phyloP scores from a whole-genome alignment of 2,113 vertebrate genomes.

The Mustelus asterias region DNA sequence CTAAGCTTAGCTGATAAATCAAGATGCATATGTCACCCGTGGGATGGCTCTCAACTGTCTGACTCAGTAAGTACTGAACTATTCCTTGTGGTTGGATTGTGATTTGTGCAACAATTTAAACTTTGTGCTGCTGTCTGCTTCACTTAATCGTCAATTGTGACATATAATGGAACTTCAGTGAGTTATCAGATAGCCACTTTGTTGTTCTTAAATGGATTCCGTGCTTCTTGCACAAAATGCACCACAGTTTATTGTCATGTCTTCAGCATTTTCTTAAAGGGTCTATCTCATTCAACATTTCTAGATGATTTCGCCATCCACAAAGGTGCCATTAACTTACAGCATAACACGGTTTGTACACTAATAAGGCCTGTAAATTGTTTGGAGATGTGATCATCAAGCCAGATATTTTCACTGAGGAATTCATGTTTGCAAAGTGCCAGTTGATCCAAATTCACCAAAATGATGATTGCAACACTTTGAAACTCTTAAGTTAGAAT shows the following conservation, averaged over 20 bases:
- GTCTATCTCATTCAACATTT: neutral
- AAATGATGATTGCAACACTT: neutral
- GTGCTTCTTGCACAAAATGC: neutral
- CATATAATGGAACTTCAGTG: conserved; percentile 30
- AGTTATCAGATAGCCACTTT: conserved; percentile 25
- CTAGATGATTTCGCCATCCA: neutral
- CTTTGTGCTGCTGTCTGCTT: conserved; percentile 25
- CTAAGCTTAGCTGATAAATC: conserved; percentile 7
- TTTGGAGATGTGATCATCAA: neutral
- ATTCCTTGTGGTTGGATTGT: neutral
- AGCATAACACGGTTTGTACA: neutral
- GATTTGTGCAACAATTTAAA: conserved; percentile 15
- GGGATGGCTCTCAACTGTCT: neutral
- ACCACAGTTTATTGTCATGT: neutral
- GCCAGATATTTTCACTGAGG: neutral
- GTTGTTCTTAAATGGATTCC: neutral
- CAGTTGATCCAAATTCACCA: neutral
- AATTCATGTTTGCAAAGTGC: neutral
- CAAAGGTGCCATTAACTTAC: neutral
- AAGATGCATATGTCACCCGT: neutral
- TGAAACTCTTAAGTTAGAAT: neutral
- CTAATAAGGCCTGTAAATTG: too few relatives aligned
- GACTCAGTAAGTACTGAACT: conserved; percentile 17
- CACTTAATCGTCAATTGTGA: neutral
- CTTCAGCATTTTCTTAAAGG: conserved; percentile 8